phyloP scores from a whole-genome alignment of 2,113 vertebrate species.

The Romanogobio albipinnatus region DNA sequence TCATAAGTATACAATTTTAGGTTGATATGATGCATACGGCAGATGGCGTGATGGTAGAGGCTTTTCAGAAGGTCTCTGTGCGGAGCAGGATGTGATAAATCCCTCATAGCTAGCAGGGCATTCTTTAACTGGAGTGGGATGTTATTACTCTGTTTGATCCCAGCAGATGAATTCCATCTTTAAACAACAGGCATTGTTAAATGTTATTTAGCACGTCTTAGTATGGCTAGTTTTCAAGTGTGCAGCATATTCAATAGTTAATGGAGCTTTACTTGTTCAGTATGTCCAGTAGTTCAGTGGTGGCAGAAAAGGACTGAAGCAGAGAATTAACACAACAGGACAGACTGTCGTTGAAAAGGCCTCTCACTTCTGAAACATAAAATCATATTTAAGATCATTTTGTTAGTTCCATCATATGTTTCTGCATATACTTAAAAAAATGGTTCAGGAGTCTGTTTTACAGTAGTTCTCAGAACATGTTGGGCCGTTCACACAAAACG shows the following conservation, averaged over 20 bases:
- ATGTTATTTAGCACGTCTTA: background rate
- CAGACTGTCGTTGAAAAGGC: slow-evolving; percentile 67
- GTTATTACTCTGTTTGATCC: slow-evolving; percentile 50
- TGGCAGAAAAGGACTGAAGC: slow-evolving; percentile 73
- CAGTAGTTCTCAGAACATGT: no score
- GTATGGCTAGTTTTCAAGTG: background rate
- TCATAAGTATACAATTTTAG: background rate
- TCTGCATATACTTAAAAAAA: background rate
- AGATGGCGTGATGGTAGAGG: slow-evolving; percentile 67
- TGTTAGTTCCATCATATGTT: background rate
- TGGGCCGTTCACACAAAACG: no score
- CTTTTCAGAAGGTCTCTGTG: slow-evolving; percentile 67
- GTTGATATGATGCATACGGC: slow-evolving; percentile 58
- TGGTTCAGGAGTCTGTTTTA: background rate
- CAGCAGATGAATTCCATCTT: slow-evolving; percentile 62
- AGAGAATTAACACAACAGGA: slow-evolving; percentile 75
- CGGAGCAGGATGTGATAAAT: slow-evolving; percentile 28
- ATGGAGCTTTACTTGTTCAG: slow-evolving; percentile 64
- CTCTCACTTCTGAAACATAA: slow-evolving; percentile 63
- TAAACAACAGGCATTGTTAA: slow-evolving; percentile 42
- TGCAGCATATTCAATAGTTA: background rate
- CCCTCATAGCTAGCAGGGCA: slow-evolving; percentile 61
- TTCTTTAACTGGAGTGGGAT: slow-evolving; percentile 66
- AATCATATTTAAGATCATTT: background rate
- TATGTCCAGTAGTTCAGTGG: slow-evolving; percentile 66